Percentiles rank a stretch among this genome's conserved stretches.
These are phyloP conservation scores for Callipepla squamata DNA, from an alignment of 2,113 vertebrate genomes.

Conservation along the genomic window DNA sequence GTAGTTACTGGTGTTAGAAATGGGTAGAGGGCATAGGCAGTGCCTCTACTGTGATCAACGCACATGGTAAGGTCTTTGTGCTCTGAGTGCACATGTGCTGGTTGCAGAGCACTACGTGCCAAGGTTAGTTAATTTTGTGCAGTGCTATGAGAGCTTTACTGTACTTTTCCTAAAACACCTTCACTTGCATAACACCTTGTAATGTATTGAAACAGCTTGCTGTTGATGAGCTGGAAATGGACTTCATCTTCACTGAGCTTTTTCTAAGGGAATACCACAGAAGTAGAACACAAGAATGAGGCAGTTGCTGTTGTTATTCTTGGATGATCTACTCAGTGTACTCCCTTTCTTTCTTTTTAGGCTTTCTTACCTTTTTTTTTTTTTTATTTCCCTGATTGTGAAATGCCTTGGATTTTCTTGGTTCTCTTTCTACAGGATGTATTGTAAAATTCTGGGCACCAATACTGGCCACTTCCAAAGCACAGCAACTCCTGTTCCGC, in stretches of 20 bases:
- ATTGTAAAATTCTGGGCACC: constrained; percentile 94
- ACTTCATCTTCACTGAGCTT: neutral
- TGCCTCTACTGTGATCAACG: neutral
- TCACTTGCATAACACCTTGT: neutral
- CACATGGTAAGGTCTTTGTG: neutral
- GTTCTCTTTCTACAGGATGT: constrained; percentile 79
- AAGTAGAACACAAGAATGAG: neutral
- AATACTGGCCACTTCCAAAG: constrained; percentile 92
- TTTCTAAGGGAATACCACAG: neutral
- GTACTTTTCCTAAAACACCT: neutral
- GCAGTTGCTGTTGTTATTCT: neutral
- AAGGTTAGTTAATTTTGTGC: neutral
- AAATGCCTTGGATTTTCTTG: neutral
- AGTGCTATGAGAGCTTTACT: neutral
- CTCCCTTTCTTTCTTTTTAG: neutral
- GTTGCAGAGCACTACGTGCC: neutral
- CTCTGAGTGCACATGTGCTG: neutral
- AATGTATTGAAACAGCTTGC: neutral
- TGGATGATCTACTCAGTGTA: neutral
- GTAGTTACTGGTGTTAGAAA: neutral
- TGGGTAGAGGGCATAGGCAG: neutral
- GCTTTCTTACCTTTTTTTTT: neutral
- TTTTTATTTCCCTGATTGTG: neutral
- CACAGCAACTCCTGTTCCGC: constrained; percentile 90
- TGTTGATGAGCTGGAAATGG: neutral